Base-by-base conservation (phyloP, 2,888 invertebrate species). In the Drosophila formosana region DNA sequence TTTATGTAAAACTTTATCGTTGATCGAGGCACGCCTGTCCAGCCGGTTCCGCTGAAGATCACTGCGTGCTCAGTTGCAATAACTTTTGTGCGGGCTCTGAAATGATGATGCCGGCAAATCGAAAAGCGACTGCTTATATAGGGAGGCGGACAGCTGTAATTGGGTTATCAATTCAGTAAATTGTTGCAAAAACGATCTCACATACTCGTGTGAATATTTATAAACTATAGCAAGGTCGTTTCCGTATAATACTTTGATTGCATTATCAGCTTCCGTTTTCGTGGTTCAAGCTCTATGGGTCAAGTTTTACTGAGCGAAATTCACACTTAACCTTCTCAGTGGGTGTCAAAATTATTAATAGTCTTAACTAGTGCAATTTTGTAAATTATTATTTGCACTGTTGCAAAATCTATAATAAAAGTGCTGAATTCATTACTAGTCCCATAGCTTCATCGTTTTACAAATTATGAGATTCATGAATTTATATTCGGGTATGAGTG, bases 41-140 rank as follows among this genome's bases (percentile, higher is more conserved):
- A 76, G 55, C 73, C 60, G 28, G 26, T 57, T 23, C 18, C 23
- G 65, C 72, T 67, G 81, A 64, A 49, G 49, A 68, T 81, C 84
- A 84, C 89, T 84, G 83, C 89, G 83, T 61, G 75, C 75, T 71
- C 55, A 49, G 39, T 51, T 60, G 66, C 80, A 80, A 76, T 68
- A 67, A 66, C 50, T 69, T 70, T 66, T 55, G 64, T 25, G 45
- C 37, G 47, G 41, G 50, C 57, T 45, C 25, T 23, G 57, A 28
- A 61, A 25, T 47, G 41, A 41, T 47, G 41, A 41, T 77, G 65
- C 13, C 58, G 69, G 43, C 45, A 45, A 51, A 51, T 34, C 66
- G 13, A 66, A 32, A 9, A 37, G 5, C 30, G 3, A 3, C 41
- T 13, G 41, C 43, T 81, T 84, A 64, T 78, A 84, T 84, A 87